Conservation (phyloP, 30 jellyfish, hydroid and myxozoan genomes). For the Cassiopea xamachana region DNA sequence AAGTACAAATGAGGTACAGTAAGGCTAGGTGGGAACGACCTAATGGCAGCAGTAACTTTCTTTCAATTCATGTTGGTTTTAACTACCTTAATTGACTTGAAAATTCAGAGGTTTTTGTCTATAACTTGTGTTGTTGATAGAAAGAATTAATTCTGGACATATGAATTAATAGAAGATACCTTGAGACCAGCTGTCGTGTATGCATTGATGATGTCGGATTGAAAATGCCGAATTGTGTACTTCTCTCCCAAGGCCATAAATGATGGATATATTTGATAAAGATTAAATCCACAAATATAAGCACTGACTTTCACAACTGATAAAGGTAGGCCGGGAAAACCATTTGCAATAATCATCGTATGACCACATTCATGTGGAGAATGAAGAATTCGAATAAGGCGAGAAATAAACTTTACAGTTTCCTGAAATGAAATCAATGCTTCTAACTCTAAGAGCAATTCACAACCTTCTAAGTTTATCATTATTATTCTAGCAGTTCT, state of each 20-base stretch:
- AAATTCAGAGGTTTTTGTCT: neutral
- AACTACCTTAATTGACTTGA: too few species aligned
- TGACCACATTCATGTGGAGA: conserved; percentile 85
- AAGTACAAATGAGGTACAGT: too few species aligned
- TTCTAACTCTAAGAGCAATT: too few species aligned
- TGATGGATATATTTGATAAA: conserved; percentile 71
- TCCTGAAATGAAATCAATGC: conserved; percentile 31
- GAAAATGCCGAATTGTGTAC: conserved; percentile 70
- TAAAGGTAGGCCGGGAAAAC: conserved; percentile 77
- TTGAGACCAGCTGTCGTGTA: conserved; percentile 78
- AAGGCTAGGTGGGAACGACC: too few species aligned
- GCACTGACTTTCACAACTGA: conserved; percentile 67
- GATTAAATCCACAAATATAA: conserved; percentile 64
- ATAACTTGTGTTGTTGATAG: neutral
- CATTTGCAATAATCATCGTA: conserved; percentile 72
- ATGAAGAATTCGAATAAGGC: conserved; percentile 69
- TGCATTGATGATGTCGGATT: conserved; percentile 65
- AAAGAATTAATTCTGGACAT: neutral
- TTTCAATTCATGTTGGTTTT: too few species aligned
- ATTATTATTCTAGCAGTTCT: too few species aligned
- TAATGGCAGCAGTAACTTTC: too few species aligned
- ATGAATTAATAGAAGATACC: conserved; percentile 20
- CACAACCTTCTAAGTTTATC: too few species aligned
- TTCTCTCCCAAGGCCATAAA: conserved; percentile 43
- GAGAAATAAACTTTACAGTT: conserved; percentile 50